Percentiles rank a stretch among this genome's conserved stretches.
Evolutionary conservation across 2,113 vertebrate species (phyloP).

Genomic region (Panthera leo): DNA sequence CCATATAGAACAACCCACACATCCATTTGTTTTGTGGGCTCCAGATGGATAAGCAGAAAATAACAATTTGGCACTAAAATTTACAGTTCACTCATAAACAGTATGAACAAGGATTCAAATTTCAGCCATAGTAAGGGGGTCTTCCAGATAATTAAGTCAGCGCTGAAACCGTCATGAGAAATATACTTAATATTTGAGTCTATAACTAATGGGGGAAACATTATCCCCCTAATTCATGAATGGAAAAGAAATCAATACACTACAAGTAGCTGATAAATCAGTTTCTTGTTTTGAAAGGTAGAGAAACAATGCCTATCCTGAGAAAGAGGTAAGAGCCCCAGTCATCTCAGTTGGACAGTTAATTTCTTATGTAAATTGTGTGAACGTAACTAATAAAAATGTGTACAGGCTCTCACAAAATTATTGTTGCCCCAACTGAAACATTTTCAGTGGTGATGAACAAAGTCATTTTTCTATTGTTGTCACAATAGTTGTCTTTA

Average conservation of each 20-base stretch:
- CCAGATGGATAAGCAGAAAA: slow-evolving; percentile 54
- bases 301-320: slow-evolving; percentile 45
- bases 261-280: not conserved
- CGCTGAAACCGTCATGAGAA: not conserved
- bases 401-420: slow-evolving; percentile 71
- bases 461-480: slow-evolving; percentile 70
- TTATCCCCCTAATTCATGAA: not conserved
- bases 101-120: not conserved
- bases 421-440: slow-evolving; percentile 72
- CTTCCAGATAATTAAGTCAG: not conserved
- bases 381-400: slow-evolving; percentile 36
- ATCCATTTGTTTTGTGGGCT: slow-evolving; percentile 33
- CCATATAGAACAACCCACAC: not conserved
- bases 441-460: slow-evolving; percentile 75
- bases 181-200: not conserved
- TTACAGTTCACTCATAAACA: slow-evolving; percentile 9
- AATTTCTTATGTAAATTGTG: not conserved
- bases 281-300: not conserved
- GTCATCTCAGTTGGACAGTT: slow-evolving; percentile 43
- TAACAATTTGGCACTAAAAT: slow-evolving; percentile 41
- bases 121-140: not conserved
- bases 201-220: not conserved
- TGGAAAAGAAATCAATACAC: not conserved
- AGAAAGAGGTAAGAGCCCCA: slow-evolving; percentile 39
- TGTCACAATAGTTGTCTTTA: slow-evolving; percentile 77